Evolutionary conservation across 2,888 invertebrate species (phyloP), one percentile per base, ranked within the genome.

Genomic region (Drosophila monieri): DNA sequence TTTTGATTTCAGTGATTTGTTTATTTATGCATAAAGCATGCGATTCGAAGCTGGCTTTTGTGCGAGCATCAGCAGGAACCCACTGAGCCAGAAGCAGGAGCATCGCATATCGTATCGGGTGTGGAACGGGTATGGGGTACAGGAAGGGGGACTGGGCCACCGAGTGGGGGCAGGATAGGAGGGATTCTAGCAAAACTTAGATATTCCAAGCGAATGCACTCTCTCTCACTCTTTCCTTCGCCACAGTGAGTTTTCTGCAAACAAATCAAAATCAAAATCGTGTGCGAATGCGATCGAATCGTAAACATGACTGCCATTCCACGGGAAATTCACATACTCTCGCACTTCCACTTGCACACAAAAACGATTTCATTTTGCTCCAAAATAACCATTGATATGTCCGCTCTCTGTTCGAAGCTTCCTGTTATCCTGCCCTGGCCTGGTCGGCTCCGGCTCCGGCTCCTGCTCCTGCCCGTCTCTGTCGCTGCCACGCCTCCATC

Each of bases 1-100:
- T 81, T 87, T 88, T 88, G 86, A 88, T 88, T 88, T 74, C 86
- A 88, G 73, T 84, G 88, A 84, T 84, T 84, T 84, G 84, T 84
- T 84, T 84, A 84, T 84, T 84, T 84, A 85, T 84, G 84, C 88
- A 84, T 85, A 88, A 85, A 77, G 81, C 86, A 77, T 78, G 81
- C 81, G 81, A 78, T 85, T 86, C 85, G 80, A 80, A 46, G 69
- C 71, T 84, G 56, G 56, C 56, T 73, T 55, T 83, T 83, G 55
- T 83, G 80, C 73, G 56, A 68, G 39, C 87, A 85, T 87, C 85
- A 87, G 85, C 85, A 76, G 71, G 62, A 87, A 71, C 44, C 65
- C 62, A 67, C 25, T 57, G 52, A 58, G 74, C 51, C 52, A 58
- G 53, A 58, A 66, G 62, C 58, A 58, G 74, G 52, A 32, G 48